Base-by-base conservation (phyloP, 2,113 vertebrate genomes). In the Phrynosoma blainvillii region DNA sequence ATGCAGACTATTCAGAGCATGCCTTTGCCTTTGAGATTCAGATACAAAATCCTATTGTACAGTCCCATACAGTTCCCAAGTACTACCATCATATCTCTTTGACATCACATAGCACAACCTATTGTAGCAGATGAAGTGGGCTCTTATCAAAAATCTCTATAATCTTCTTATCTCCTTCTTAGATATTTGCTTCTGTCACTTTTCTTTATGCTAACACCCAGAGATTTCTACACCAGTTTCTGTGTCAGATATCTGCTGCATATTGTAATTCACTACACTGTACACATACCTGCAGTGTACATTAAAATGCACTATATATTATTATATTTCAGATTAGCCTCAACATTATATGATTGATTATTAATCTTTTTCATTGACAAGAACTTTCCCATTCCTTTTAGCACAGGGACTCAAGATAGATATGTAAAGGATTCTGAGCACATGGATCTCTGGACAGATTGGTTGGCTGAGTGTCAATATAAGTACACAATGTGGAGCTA, bases 81-180 rank as follows among this genome's bases (percentile, higher is more conserved):
- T 47, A 23, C 32, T 66, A 36, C 8, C 42, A 3, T 3, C 84
- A 14, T 40, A 88, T 82, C 89, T 71, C 74, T 90, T 85, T 85
- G 62, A 81, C 71, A 88, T 68, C 36, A 5, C 83, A 21, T 32
- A 87, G n/a, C 5, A 70, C 6, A 52, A 2, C 84, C 1, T 23
- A 81, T 65, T 23, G 87, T 4, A 68, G 47, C 77, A 88, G 14
- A 74, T 30, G 84, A 88, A 89, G 42, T n/a, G 1, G 23, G 36
- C n/a, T 79, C 3, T 79, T 91, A 75, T 82, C 21, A 86, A 79
- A 92, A 13, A 59, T 6, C 1, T 56, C 6, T 68, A 40, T 36
- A 94, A 84, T 90, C 85, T 68, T 74, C 85, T 90, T 84, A 88
- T 14, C 82, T 84, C 21, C 70, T 86, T 36, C 76, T 76, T 21